A percentile compares a stretch with the other conserved stretches of the same genome.
Evolutionary conservation across 53 echinoderm and acorn worm species (phyloP).

Genomic region (Glandiceps talaboti): DNA sequence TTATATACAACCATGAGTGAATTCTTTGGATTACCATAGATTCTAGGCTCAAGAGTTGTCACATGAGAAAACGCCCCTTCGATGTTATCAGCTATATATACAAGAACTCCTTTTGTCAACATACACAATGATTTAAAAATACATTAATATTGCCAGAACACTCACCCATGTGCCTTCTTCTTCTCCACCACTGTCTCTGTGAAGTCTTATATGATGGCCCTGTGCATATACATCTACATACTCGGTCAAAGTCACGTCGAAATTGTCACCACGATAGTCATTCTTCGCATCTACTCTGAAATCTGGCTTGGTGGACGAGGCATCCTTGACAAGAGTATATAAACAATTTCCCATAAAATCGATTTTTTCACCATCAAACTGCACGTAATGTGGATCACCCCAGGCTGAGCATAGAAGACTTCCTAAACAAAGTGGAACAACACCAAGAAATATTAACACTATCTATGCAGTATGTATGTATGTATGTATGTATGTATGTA

Average conservation of each 20-base stretch:
- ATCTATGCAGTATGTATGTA: too few species aligned
- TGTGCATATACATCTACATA: not conserved
- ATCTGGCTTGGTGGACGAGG: not conserved
- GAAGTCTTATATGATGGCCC: conserved; percentile 1
- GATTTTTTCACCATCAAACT: conserved; percentile 14
- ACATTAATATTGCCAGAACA: too few species aligned
- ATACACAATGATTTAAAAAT: too few species aligned
- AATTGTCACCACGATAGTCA: not conserved
- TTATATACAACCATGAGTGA: too few species aligned
- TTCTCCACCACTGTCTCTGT: not conserved
- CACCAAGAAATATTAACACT: too few species aligned
- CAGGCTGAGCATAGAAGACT: not conserved
- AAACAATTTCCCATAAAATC: conserved; percentile 17
- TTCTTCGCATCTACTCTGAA: conserved; percentile 12
- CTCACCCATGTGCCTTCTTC: too few species aligned
- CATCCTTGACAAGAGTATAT: conserved; percentile 3
- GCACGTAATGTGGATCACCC: conserved; percentile 20
- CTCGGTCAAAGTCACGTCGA: conserved; percentile 4
- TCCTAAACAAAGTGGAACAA: too few species aligned
- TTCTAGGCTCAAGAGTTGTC: not conserved
- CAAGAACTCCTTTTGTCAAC: too few species aligned
- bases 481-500: too few species aligned
- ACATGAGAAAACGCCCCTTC: not conserved
- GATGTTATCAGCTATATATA: not conserved
- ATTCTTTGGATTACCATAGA: too few species aligned